Conservation (phyloP, 2,797 vertebrate genomes). For the Melopsittacus undulatus region DNA sequence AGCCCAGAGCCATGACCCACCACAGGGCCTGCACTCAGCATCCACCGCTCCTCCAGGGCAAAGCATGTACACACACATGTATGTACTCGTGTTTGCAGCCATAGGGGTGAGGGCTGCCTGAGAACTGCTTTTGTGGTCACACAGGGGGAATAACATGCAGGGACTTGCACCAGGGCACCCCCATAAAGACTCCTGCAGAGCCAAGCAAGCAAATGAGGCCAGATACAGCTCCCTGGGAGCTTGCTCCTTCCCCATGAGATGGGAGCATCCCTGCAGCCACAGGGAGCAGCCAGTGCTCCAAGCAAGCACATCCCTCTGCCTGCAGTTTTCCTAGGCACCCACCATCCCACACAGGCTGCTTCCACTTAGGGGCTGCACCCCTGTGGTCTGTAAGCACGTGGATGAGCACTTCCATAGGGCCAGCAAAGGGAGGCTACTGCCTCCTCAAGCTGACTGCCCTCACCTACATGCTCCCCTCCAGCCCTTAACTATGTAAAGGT, state of each 20-base stretch:
- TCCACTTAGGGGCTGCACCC: background rate
- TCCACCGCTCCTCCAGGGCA: background rate
- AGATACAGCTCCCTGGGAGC: background rate
- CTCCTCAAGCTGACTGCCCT: background rate
- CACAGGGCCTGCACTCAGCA: background rate
- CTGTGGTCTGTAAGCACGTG: too few relatives aligned
- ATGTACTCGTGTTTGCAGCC: background rate
- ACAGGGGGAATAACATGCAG: background rate
- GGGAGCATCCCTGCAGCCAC: background rate
- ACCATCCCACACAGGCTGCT: background rate
- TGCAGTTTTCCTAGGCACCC: background rate
- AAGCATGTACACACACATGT: background rate
- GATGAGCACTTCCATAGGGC: background rate
- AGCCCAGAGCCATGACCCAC: background rate
- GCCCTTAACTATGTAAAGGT: background rate
- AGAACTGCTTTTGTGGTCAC: background rate
- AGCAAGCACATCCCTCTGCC: background rate
- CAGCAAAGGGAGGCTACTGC: background rate
- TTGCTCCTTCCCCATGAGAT: fast-evolving
- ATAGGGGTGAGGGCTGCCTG: background rate
- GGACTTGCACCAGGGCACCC: background rate
- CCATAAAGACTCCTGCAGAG: background rate
- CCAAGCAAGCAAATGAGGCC: background rate
- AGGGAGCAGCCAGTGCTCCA: background rate
- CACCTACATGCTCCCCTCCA: background rate